These are phyloP conservation scores for Athene cunicularia DNA, from an alignment of 2,113 vertebrate genomes.

Conservation along the genomic window DNA sequence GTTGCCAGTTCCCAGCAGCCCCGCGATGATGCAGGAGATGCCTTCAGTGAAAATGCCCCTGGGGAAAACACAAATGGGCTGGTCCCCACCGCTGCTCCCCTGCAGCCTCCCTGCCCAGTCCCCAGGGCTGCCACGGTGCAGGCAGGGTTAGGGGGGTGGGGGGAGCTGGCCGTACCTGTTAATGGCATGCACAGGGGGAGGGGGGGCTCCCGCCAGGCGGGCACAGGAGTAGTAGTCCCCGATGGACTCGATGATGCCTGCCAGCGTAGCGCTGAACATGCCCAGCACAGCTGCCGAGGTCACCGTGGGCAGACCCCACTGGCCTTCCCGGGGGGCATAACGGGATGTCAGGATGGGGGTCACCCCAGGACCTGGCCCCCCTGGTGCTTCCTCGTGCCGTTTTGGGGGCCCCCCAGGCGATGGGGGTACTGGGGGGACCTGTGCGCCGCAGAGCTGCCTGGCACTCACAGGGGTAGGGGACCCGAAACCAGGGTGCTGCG, in stretches of 20 bases:
- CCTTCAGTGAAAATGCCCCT: constrained; percentile 85
- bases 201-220: constrained; percentile 87
- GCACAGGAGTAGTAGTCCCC: constrained; percentile 98
- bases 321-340: constrained; percentile 74
- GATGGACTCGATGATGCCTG: constrained; percentile 94
- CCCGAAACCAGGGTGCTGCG: constrained; percentile 89
- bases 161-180: constrained; percentile 81
- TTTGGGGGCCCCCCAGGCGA: accelerated
- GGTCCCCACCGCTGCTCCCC: accelerated
- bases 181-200: constrained; percentile 93
- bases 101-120: accelerated
- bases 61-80: neutral
- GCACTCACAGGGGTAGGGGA: constrained; percentile 95
- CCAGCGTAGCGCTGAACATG: constrained; percentile 94
- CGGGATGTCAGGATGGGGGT: neutral
- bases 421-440: accelerated
- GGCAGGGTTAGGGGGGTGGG: accelerated
- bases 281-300: constrained; percentile 91
- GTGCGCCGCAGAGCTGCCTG: accelerated
- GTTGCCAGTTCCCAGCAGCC: constrained; percentile 82
- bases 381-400: accelerated
- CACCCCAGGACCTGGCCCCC: accelerated
- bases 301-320: constrained; percentile 94
- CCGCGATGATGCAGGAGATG: constrained; percentile 82
- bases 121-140: accelerated